Evolutionary conservation across 2,113 vertebrate genomes (phyloP), one percentile per base, ranked within the genome.

Genomic region (Lycocorax pyrrhopterus): DNA sequence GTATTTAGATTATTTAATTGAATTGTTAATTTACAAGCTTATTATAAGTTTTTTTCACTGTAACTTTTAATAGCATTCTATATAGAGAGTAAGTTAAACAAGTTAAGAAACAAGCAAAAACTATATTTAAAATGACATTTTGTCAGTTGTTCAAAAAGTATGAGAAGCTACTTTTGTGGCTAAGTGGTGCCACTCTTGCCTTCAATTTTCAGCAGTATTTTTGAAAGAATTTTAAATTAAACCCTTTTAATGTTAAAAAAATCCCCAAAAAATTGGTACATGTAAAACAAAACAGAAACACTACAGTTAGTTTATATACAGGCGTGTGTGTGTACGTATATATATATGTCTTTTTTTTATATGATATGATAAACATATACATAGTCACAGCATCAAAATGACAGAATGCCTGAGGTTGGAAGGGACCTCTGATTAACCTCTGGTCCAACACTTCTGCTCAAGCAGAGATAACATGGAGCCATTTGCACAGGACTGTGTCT

Each of bases 321-420:
- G 4, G 17, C 2, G 4, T 23, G 32, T 7, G 27, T 16, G 12
- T 35, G 1, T 14, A 1, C 14, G 10, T 25, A 18, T 46, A 46
- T 60, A 6, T 29, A 16, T 32, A 12, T 43, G n/a, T 39, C n/a
- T 21, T 20, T 49, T 49, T 84, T 89, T 71, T 76, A 44, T 27
- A 20, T 51, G 1, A 16, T 60, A 32, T 29, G 12, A 27, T 47
- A 86, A 82, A 55, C 5, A 7, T 19, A n/a, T 8, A 9, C 16
- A 18, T 8, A 53, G 49, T 39, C n/a, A 39, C 17, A 66, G 52
- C 66, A 41, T 86, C 27, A 44, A 37, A 55, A 59, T 52, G 20
- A 66, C 20, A 43, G 52, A 67, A 55, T 59, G 26, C 10, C 13
- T 90, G 32, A 55, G 25, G 35, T 51, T 79, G 18, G 19, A 69